Evolutionary conservation across 2,888 invertebrate species (phyloP).

Genomic region (Ephialtes manifestator): DNA sequence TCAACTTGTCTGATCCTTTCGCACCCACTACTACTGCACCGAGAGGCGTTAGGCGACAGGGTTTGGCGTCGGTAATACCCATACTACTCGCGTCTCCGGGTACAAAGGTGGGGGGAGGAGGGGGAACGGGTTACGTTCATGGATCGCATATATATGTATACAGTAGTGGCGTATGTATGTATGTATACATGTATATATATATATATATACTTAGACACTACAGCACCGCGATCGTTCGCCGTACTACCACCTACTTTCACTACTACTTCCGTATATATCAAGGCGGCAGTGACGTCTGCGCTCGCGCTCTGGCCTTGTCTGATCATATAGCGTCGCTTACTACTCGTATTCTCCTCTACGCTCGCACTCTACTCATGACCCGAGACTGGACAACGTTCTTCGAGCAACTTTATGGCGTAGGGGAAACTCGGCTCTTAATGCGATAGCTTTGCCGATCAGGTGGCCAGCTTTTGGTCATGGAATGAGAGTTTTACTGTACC

Average conservation of each 20-base stretch:
- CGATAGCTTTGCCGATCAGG: background rate
- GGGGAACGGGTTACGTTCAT: conserved; percentile 5
- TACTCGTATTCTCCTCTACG: conserved; percentile 3
- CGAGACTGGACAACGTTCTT: conserved; percentile 12
- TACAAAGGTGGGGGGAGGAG: background rate
- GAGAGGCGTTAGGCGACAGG: conserved; percentile 45
- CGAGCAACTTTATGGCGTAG: conserved; percentile 9
- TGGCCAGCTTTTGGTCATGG: background rate
- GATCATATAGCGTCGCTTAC: conserved; percentile 42
- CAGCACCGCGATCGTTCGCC: conserved; percentile 14
- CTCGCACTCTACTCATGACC: background rate
- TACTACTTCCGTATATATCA: conserved; percentile 44
- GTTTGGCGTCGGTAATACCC: conserved; percentile 14
- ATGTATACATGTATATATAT: conserved; percentile 2
- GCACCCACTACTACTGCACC: conserved; percentile 37
- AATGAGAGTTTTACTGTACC: background rate
- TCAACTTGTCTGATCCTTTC: conserved; percentile 60
- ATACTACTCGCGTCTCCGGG: conserved; percentile 14
- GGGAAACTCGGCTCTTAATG: background rate
- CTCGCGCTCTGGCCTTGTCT: conserved; percentile 32
- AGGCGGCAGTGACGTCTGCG: conserved; percentile 36
- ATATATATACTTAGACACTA: background rate
- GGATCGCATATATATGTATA: no score
- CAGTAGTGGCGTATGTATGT: background rate
- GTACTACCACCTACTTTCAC: conserved; percentile 56